phyloP scores from a whole-genome alignment of 2,888 invertebrate genomes.

The Ichneumoninae sp. region DNA sequence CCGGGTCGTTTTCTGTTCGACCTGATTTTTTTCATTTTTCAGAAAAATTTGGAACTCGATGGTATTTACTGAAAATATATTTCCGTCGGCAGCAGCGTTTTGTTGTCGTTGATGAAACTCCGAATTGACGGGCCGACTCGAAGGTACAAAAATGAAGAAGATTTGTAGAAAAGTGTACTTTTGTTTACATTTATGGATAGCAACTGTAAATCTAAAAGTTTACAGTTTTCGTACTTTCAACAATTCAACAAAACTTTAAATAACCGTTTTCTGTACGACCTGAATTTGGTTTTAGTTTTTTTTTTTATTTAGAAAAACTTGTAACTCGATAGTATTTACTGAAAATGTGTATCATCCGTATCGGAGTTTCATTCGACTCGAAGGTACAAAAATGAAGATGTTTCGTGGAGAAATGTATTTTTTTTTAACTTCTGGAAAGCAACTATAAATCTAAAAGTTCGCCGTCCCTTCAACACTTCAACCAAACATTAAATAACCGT shows the following conservation, averaged over 20 bases:
- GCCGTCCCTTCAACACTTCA: constrained; percentile 6
- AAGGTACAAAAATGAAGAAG: not conserved
- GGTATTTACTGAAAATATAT: too few relatives aligned
- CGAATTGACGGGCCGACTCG: not conserved
- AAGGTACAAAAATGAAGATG: not conserved
- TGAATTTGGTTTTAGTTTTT: not conserved
- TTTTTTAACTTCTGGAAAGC: not conserved
- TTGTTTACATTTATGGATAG: not conserved
- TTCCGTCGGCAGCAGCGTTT: not conserved
- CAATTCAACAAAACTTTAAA: not conserved
- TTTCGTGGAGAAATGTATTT: not conserved
- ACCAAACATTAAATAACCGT: constrained; percentile 21
- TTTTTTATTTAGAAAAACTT: too few relatives aligned
- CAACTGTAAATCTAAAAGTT: not conserved
- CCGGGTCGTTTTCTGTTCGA: not conserved
- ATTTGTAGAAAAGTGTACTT: not conserved
- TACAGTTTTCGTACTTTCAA: not conserved
- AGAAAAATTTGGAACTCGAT: too few relatives aligned
- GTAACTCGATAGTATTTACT: not conserved
- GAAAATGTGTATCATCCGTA: not conserved
- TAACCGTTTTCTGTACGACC: not conserved
- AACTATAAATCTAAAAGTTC: constrained; percentile 5
- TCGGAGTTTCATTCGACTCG: not conserved
- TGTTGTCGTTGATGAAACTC: too few relatives aligned
- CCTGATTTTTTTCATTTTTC: too few relatives aligned